Evolutionary conservation across 2,888 invertebrate genomes (phyloP), one percentile per base, ranked within the genome.

Genomic region (Pristionchus fissidentatus): DNA sequence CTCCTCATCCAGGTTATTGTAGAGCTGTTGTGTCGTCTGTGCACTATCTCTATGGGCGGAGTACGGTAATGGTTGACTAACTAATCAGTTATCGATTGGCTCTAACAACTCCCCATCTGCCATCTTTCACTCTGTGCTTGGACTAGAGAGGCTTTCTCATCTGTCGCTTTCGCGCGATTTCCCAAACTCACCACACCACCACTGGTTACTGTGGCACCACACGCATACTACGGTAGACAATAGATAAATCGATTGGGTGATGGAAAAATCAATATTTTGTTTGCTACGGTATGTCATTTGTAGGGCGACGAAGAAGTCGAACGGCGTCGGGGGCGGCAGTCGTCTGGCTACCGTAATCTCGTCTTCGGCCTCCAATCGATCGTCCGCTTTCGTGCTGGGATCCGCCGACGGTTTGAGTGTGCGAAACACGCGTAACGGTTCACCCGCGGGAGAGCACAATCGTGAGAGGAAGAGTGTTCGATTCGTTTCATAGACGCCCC

Each of bases 281-380:
- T 41, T 22, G n/a, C 5, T 38, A 70, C 1, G 19, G n/a, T 41
- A 70, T 70, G 10, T 49, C 13, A 1, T 35, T 80, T 3, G n/a
- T 66, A 81, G 81, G 81, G 66, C 81, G 35, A 81, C 66, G 29
- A 60, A 62, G 46, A 60, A 66, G 66, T 29, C 52, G 29, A 46
- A 35, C 29, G 81, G 81, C 10, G 66, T 38, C 29, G 66, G 35
- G 8, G 81, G 81, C 15, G 81, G 81, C 43, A 81, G 81, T 29
- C 81, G 81, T 29, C 62, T 81, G 81, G 81, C 81, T 62, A 49
- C 60, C 46, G 81, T 62, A 55, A 62, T 81, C 79, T 52, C 79
- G n/a, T 8, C 8, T 26, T 38, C 55, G n/a, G 22, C 52, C 29
- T 32, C 29, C 38, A 79, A 38, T 52, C 78, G 78, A 38, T 35